These are phyloP conservation scores for Lithodes maja DNA, from an alignment of 2,888 invertebrate species.

Conservation along the genomic window DNA sequence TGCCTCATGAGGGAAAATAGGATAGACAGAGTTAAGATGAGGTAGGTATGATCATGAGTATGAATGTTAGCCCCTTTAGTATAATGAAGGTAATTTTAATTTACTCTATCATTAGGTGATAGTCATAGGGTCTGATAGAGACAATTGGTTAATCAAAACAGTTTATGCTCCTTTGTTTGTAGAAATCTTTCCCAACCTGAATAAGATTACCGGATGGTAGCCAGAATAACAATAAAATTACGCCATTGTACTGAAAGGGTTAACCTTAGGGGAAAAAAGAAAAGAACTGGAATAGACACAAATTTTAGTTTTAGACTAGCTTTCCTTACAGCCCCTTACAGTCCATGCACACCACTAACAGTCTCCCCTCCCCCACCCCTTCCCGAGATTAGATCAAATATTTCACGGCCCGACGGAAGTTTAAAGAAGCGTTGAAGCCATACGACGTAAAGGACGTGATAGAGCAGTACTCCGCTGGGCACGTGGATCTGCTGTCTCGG, in stretches of 20 bases:
- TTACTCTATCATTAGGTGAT: too few species aligned
- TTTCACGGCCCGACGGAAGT: slow-evolving; percentile 94
- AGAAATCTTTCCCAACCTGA: background rate
- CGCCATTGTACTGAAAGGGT: background rate
- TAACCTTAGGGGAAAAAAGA: background rate
- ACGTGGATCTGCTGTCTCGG: slow-evolving; percentile 78
- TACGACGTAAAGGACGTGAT: slow-evolving; percentile 98
- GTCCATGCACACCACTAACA: background rate
- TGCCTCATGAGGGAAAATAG: too few species aligned
- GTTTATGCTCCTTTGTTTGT: background rate
- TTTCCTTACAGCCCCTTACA: background rate
- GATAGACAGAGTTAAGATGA: too few species aligned
- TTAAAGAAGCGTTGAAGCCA: slow-evolving; percentile 95
- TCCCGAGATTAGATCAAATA: slow-evolving; percentile 84
- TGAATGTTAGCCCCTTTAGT: too few species aligned
- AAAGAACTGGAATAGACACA: background rate
- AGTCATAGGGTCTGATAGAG: too few species aligned
- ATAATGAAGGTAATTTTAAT: too few species aligned
- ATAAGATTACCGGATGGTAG: background rate
- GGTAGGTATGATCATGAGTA: too few species aligned
- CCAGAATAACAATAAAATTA: background rate
- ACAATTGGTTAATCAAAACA: too few species aligned
- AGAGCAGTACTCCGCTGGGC: slow-evolving; percentile 79
- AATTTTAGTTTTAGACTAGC: too few species aligned
- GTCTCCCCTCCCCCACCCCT: slow-evolving; percentile 24